Evolutionary conservation across 2,888 invertebrate genomes (phyloP).

Genomic region (Asteroscopus sphinx): DNA sequence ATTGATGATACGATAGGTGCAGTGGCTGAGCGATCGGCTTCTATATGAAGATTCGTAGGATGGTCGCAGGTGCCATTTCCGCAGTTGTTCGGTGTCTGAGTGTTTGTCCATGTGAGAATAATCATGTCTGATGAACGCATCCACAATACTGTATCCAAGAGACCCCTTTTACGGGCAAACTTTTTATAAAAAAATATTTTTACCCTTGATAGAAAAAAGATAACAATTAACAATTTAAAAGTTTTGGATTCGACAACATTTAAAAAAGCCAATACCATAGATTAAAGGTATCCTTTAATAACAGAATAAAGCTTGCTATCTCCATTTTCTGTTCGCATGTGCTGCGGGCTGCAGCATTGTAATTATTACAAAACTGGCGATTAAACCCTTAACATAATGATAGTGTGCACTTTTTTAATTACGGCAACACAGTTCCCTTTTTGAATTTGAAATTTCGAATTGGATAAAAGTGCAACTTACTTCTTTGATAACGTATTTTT

Average conservation of each 20-base stretch:
- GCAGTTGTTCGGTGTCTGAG: no score
- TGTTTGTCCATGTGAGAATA: no score
- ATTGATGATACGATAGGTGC: no score
- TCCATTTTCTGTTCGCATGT: constrained; percentile 64
- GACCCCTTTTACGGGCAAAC: no score
- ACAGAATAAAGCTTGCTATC: constrained; percentile 58
- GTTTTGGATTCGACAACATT: background rate
- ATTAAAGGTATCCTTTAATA: constrained; percentile 36
- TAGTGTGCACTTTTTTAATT: constrained; percentile 79
- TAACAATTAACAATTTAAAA: background rate
- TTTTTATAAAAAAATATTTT: no score
- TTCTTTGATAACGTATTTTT: constrained; percentile 17
- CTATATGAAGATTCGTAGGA: no score
- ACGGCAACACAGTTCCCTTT: constrained; percentile 60
- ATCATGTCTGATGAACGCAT: no score
- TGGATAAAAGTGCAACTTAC: constrained; percentile 31
- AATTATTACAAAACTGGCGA: constrained; percentile 71
- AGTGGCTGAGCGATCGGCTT: no score
- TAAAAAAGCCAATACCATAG: constrained; percentile 22
- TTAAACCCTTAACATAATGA: constrained; percentile 75
- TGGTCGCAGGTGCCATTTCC: no score
- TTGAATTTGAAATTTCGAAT: constrained; percentile 59
- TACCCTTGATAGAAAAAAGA: background rate
- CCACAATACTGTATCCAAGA: no score
- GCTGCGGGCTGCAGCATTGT: constrained; percentile 48